Evolutionary conservation across 1,140 invertebrate genomes (phyloP), one percentile per base, ranked within the genome.

Genomic region (Ylistrum balloti): DNA sequence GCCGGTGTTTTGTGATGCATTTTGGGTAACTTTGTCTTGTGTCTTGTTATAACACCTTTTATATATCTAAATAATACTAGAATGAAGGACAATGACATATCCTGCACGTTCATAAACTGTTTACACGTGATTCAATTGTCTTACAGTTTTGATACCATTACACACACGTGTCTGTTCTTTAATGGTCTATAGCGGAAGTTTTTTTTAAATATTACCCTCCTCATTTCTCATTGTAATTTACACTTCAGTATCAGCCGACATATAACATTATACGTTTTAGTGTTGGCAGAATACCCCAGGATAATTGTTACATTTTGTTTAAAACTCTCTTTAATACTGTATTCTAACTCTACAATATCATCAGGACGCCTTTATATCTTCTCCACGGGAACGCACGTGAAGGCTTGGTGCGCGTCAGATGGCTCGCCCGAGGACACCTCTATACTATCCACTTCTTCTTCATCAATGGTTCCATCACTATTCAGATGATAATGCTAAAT

Each of bases 301-400:
- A 74, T 74, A 74, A 74, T 74, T 74, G 56, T 74, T 74, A 74
- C 56, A 74, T 74, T 74, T 74, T 74, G 56, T 74, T 74, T 74
- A 74, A 74, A 74, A 74, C 56, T 28, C n/a, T 74, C n/a, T n/a
- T 9, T 74, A 28, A 74, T n/a, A 74, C 56, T 74, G 56, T 74
- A 74, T 74, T 74, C 56, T n/a, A 74, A 74, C 56, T 74, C 56
- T 74, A 22, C 22, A n/a, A n/a, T 74, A 28, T 74, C 56, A 28
- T 74, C 22, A 28, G 5, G 56, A 74, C 22, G 1, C n/a, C 56
- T 28, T 74, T 74, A 74, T n/a, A 74, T 28, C 56, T n/a, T 74
- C 56, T 74, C 56, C 22, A 74, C 56, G n/a, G 56, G 56, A 74
- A 28, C 56, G 56, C 56, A 74, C 56, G 56, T 74, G 56, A 74